Base-by-base conservation (phyloP, 2,888 invertebrate species). In the Drosophila robusta region DNA sequence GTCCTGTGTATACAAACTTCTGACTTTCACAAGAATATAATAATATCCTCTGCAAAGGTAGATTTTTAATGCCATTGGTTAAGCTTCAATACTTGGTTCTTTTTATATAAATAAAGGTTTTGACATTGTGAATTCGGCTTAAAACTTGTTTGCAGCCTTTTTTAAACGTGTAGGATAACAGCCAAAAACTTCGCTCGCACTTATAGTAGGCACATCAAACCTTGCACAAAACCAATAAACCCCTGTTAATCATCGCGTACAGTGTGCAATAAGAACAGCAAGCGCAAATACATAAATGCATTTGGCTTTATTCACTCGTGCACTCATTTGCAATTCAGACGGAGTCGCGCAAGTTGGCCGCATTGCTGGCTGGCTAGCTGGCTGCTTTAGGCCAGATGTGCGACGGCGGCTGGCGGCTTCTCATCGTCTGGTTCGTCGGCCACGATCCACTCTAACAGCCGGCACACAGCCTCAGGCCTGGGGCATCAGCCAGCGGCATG, bases 391-490 rank as follows among this genome's bases (percentile, higher is more conserved):
- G 78, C 80, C 84, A 83, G 74, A 77, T 80, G 84, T 54, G 51
- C 51, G 45, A 58, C 16, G 44, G 52, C 44, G 42, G n/a, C 52
- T 26, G 44, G 44, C 42, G 71, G 81, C 80, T 83, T 83, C 72
- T 83, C 82, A 83, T 83, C 87, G 85, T 57, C 57, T 61, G 74
- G 72, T 80, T 80, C 72, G 81, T 68, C 83, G 84, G 81, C 82
- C 80, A 82, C 83, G 70, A 75, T 70, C 62, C 18, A 42, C 54
- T 32, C 50, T n/a, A 39, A 39, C 62, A 47, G 68, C 29, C 57
- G 51, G 52, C 38, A 29, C 32, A 57, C 22, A 49, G 49, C 34
- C 56, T 9, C 51, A 58, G 8, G 36, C 42, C 36, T 49, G 4
- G 12, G 9, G 58, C 44, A 45, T 44, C 62, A 34, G 42, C 41